These are phyloP conservation scores for Staurois parvus DNA, from an alignment of 2,797 vertebrate genomes.

Conservation along the genomic window DNA sequence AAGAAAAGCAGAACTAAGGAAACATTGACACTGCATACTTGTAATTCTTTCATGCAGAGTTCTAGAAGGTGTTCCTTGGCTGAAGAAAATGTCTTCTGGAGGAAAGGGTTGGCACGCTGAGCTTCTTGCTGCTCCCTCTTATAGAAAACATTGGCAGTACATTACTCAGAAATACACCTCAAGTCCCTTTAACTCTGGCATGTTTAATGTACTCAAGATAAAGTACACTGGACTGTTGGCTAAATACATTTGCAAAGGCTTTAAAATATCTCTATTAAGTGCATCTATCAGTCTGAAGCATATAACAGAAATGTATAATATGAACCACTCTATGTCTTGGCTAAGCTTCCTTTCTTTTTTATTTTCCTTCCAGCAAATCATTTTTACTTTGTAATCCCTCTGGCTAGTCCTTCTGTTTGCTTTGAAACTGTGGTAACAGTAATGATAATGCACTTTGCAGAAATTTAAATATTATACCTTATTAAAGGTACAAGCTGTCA, in stretches of 20 bases:
- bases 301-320: constrained; percentile 21
- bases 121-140: background rate
- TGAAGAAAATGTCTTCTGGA: background rate
- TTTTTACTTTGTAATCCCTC: constrained; percentile 46
- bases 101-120: background rate
- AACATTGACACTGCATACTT: background rate
- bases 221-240: constrained; percentile 8
- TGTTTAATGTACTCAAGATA: constrained; percentile 15
- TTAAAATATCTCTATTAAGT: constrained; percentile 5
- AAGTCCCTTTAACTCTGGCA: constrained; percentile 6
- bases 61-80: background rate
- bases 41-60: too few species aligned
- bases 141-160: background rate
- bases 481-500: background rate
- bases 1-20: background rate
- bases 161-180: background rate
- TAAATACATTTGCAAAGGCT: constrained; percentile 2
- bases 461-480: constrained; percentile 9
- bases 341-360: background rate
- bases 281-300: constrained; percentile 29
- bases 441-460: constrained; percentile 48
- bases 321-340: constrained; percentile 30
- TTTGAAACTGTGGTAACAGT: constrained; percentile 59
- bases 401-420: constrained; percentile 47
- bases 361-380: constrained; percentile 47